These are phyloP conservation scores for Nudaria mundana DNA, from an alignment of 2,888 invertebrate genomes.

Conservation along the genomic window DNA sequence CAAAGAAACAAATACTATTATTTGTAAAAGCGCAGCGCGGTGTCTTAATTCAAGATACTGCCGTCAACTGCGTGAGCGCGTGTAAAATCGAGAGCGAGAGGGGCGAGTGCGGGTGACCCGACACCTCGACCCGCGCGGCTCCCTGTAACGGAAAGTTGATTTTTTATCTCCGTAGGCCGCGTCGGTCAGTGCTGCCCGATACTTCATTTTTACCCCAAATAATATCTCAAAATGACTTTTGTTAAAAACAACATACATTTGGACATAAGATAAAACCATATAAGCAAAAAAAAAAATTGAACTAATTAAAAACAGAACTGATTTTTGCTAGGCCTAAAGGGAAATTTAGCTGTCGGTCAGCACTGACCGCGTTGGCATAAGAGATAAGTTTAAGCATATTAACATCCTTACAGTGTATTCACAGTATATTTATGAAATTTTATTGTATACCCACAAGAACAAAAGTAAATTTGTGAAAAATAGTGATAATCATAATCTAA, in stretches of 20 bases:
- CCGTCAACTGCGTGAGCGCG: neutral
- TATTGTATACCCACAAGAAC: too few species aligned
- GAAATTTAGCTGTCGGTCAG: conserved; percentile 17
- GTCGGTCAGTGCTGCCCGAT: conserved; percentile 25
- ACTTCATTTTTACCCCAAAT: conserved; percentile 1
- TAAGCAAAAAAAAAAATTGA: conserved; percentile 10
- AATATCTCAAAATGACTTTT: conserved; percentile 4
- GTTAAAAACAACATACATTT: conserved; percentile 11
- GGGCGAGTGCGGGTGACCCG: neutral
- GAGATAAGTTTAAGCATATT: too few species aligned
- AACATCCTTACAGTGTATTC: too few species aligned
- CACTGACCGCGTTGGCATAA: conserved; percentile 17
- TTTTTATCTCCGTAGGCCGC: conserved; percentile 19
- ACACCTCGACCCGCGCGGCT: conserved; percentile 25
- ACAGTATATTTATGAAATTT: too few species aligned
- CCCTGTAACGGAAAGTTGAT: conserved; percentile 16
- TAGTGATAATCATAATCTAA: too few species aligned
- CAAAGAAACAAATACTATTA: neutral
- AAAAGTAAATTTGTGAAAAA: too few species aligned
- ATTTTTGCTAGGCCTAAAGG: conserved; percentile 17
- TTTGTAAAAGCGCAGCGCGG: neutral
- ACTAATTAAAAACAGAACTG: conserved; percentile 10
- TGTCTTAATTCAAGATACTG: neutral
- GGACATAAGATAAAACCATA: conserved; percentile 1
- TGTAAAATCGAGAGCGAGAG: neutral